Evolutionary conservation across 2,888 invertebrate genomes (phyloP).

Genomic region (Andrena praecox): DNA sequence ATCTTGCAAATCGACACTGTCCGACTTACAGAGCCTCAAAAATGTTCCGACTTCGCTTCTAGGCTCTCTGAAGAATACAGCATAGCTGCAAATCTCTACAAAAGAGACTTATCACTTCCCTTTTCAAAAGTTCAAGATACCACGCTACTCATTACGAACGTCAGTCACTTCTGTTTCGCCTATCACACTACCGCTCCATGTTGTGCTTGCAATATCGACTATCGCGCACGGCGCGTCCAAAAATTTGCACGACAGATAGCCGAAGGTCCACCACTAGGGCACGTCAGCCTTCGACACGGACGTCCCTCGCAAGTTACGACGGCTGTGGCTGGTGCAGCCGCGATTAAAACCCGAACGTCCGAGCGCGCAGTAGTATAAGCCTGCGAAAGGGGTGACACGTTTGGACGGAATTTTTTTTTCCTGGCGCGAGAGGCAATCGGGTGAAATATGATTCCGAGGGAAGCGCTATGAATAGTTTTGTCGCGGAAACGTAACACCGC

Average conservation of each 20-base stretch:
- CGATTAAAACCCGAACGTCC: conserved; percentile 9
- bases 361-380: conserved; percentile 5
- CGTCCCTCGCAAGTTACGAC: not conserved
- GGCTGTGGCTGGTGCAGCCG: not conserved
- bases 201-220: not conserved
- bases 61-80: too few relatives aligned
- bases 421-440: conserved; percentile 12
- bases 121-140: not conserved
- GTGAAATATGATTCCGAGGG: conserved; percentile 37
- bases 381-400: not conserved
- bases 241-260: conserved; percentile 15
- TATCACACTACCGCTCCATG: not conserved
- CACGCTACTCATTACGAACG: not conserved
- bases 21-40: not conserved
- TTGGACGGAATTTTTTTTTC: not conserved
- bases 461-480: conserved; percentile 18
- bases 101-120: not conserved
- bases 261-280: not conserved
- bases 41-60: not conserved
- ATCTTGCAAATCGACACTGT: not conserved
- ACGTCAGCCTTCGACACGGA: not conserved
- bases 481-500: conserved; percentile 27
- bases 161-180: not conserved
- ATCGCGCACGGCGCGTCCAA: not conserved
- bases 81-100: not conserved